A percentile compares a stretch with the other conserved stretches of the same genome.
These are phyloP conservation scores for Paradoxurus hermaphroditus DNA, from an alignment of 2,113 vertebrate genomes.

Conservation along the genomic window DNA sequence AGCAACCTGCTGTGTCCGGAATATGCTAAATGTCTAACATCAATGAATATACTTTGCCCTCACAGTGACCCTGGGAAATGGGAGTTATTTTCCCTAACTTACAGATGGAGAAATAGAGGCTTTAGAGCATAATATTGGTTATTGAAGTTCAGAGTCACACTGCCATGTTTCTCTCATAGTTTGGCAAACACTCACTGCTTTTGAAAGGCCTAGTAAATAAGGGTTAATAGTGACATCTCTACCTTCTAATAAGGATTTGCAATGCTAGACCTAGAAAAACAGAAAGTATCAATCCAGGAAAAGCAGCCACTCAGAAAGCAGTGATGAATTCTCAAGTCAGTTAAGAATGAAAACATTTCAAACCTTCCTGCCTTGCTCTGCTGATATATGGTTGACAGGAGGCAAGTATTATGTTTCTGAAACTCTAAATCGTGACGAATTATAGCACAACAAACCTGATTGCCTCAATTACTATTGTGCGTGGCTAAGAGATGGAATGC, in stretches of 20 bases:
- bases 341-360: neutral
- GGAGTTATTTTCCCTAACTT: neutral
- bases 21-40: neutral
- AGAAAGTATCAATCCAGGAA: neutral
- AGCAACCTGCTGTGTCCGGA: neutral
- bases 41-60: neutral
- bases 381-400: neutral
- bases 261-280: neutral
- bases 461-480: neutral
- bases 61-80: neutral
- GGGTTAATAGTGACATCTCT: no score
- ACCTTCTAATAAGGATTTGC: neutral
- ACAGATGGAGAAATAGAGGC: neutral
- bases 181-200: neutral
- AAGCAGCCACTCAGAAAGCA: fast-evolving
- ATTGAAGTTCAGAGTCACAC: neutral
- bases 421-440: neutral
- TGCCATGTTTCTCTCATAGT: neutral
- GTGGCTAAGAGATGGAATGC: neutral
- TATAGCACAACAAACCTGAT: no score
- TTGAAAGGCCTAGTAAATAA: neutral
- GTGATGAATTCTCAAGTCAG: neutral
- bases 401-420: fast-evolving
- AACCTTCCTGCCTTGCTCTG: neutral
- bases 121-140: neutral